Evolutionary conservation across 2,797 vertebrate genomes (phyloP).

Genomic region (Lycodopsis pacificus): DNA sequence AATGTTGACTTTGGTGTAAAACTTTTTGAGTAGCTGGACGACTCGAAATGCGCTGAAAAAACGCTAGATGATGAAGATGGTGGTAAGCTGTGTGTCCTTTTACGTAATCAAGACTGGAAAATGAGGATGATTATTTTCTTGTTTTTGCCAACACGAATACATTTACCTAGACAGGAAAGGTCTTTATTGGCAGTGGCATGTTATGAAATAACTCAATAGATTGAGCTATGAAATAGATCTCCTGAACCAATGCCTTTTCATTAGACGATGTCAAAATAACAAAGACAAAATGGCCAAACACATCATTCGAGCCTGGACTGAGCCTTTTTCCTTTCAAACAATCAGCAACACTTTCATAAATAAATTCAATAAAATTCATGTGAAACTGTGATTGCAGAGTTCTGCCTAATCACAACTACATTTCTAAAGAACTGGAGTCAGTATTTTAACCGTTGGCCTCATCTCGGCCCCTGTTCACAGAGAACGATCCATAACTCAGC

Average conservation of each 20-base stretch:
- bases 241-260: neutral
- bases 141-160: neutral
- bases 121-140: neutral
- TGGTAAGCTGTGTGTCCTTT: neutral
- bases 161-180: neutral
- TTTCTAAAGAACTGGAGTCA: conserved; percentile 4
- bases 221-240: neutral
- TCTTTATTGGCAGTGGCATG: neutral
- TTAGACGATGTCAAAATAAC: conserved; percentile 13
- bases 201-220: neutral
- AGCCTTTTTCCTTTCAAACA: neutral
- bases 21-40: too few relatives aligned
- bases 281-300: neutral
- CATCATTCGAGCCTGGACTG: neutral
- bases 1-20: too few relatives aligned
- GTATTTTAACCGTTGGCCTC: conserved; percentile 15
- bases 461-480: conserved; percentile 23
- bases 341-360: conserved; percentile 2
- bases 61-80: neutral
- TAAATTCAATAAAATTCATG: neutral
- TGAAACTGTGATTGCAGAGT: neutral
- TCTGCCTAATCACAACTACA: conserved; percentile 1
- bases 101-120: neutral
- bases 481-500: conserved; percentile 40
- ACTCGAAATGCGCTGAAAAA: neutral